These are phyloP conservation scores for Aspidapion aeneum DNA, from an alignment of 2,888 invertebrate species.

Conservation along the genomic window DNA sequence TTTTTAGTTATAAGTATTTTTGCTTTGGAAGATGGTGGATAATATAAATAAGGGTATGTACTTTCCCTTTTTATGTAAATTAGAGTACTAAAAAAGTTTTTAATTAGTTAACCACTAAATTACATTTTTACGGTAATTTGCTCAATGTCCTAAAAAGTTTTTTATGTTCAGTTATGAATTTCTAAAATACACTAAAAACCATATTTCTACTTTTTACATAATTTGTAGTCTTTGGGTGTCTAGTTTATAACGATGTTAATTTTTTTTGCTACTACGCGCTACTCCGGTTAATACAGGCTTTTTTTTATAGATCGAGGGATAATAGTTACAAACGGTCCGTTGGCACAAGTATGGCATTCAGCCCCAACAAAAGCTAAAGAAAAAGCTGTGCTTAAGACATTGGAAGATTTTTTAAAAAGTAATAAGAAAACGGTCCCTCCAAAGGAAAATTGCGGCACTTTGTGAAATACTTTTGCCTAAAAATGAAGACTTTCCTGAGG, in stretches of 20 bases:
- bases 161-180: neutral
- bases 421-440: neutral
- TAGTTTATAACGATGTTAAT: neutral
- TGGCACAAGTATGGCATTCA: neutral
- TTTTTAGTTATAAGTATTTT: neutral
- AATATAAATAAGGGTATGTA: neutral
- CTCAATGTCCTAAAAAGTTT: neutral
- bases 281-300: neutral
- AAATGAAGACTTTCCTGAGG: neutral
- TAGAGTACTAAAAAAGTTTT: neutral
- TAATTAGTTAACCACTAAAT: too few relatives aligned
- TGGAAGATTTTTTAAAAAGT: neutral
- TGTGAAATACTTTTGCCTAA: neutral
- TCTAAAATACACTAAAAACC: neutral
- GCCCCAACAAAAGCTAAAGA: neutral
- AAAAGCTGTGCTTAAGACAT: neutral
- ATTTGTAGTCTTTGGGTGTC: neutral
- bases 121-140: too few relatives aligned
- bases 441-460: neutral
- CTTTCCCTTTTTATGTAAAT: neutral
- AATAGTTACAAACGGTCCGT: neutral
- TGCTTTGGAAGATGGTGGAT: neutral
- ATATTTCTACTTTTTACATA: neutral
- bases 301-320: neutral
- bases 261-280: neutral